Conservation (phyloP, 2,888 invertebrate species). For the Chesias legatella region DNA sequence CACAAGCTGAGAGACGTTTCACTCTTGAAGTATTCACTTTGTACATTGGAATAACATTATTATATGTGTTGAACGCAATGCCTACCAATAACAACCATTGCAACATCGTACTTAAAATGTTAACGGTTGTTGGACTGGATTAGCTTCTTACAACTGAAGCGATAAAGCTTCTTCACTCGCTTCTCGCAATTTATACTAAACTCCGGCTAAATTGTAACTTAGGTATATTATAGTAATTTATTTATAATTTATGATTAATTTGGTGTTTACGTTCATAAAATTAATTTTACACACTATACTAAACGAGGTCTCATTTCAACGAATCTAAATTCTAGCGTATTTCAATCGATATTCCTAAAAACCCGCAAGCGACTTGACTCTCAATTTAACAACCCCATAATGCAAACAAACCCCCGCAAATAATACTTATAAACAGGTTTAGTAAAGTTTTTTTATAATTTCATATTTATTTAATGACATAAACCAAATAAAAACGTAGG, state of each 20-base stretch:
- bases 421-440: constrained; percentile 2
- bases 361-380: constrained; percentile 12
- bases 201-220: constrained; percentile 35
- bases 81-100: constrained; percentile 13
- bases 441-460: constrained; percentile 8
- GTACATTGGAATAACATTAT: constrained; percentile 13
- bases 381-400: constrained; percentile 1
- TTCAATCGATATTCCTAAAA: constrained; percentile 17
- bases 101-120: constrained; percentile 5
- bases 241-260: constrained; percentile 61
- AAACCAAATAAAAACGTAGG: constrained; percentile 7
- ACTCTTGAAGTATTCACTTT: constrained; percentile 9
- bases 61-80: constrained; percentile 20
- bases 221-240: constrained; percentile 40
- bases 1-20: constrained; percentile 5
- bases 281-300: constrained; percentile 43
- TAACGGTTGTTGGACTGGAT: constrained; percentile 25
- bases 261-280: constrained; percentile 72
- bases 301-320: constrained; percentile 34
- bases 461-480: constrained; percentile 3
- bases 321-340: constrained; percentile 42
- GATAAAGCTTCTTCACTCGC: constrained; percentile 20
- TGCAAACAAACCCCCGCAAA: constrained; percentile 8
- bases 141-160: constrained; percentile 17
- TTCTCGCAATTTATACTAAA: constrained; percentile 32